Base-by-base conservation (phyloP, 2,113 vertebrate genomes). In the Gallinago paraguaiae region DNA sequence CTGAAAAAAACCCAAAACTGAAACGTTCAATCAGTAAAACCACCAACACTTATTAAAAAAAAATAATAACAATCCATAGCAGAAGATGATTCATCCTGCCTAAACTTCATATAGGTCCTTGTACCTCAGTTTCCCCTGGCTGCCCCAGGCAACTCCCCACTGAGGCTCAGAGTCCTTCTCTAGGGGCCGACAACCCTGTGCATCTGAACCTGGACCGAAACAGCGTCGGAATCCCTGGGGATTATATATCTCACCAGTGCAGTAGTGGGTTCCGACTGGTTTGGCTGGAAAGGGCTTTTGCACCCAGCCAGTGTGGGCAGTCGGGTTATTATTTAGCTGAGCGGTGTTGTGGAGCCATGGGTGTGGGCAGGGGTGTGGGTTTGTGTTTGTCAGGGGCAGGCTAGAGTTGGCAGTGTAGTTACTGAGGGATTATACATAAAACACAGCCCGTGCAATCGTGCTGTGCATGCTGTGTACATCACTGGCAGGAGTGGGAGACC, bases 361-460 rank as follows among this genome's bases (percentile, higher is more conserved):
- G 89, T 61, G 86, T 61, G 53, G 59, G 82, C 20, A 37, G 70
- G 51, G 93, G 80, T 70, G 69, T 64, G 82, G 51, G 74, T n/a
- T 61, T 72, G 43, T 84, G 75, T 93, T 93, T 94, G 86, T 90
- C 64, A 64, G 86, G 88, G 83, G 39, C 69, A 83, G 76, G 77
- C 0, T 0, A 81, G 86, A 71, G 72, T 5, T 67, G 64, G 88
- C 76, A 81, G 64, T 17, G 35, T 6, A 50, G 82, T 86, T 56
- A 30, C 41, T 57, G 68, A 92, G 68, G 94, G 61, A 88, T 90
- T 78, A 68, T 20, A n/a, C 37, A 61, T 18, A 79, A 77, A 90
- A 90, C 8, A 63, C 13, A 86, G 75, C 41, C 43, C 28, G 13
- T 35, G 54, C 9, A 10, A 61, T 74, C 67, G 15, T 6, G 41